Evolutionary conservation across 2,888 invertebrate genomes (phyloP).

Genomic region (Parnassius smintheus): DNA sequence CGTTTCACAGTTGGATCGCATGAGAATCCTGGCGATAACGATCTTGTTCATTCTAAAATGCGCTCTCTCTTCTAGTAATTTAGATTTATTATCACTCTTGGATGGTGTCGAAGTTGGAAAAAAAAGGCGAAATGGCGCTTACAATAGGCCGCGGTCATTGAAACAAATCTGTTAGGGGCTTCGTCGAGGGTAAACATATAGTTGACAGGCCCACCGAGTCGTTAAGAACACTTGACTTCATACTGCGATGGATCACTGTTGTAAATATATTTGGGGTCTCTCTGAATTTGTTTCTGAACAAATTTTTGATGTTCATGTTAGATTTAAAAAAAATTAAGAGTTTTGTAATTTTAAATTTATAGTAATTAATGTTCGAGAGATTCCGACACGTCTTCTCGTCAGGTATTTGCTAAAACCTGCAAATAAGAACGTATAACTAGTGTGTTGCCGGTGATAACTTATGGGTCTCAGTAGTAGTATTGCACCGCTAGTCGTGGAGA

Average conservation of each 20-base stretch:
- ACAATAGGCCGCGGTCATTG: slow-evolving; percentile 59
- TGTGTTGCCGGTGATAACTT: too few relatives aligned
- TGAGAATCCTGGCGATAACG: slow-evolving; percentile 53
- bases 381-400: too few relatives aligned
- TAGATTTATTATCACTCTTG: slow-evolving; percentile 32
- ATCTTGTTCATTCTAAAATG: slow-evolving; percentile 41
- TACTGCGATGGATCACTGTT: slow-evolving; percentile 11
- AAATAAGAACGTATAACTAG: too few relatives aligned
- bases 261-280: slow-evolving; percentile 9
- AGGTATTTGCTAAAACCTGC: too few relatives aligned
- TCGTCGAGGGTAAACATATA: slow-evolving; percentile 48
- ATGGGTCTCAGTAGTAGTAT: too few relatives aligned
- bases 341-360: too few relatives aligned
- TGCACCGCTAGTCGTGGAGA: too few relatives aligned
- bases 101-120: slow-evolving; percentile 36
- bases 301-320: not conserved
- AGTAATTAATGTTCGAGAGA: too few relatives aligned
- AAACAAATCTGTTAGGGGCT: slow-evolving; percentile 62
- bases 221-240: slow-evolving; percentile 24
- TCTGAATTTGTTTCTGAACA: slow-evolving; percentile 12
- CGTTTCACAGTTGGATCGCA: slow-evolving; percentile 53
- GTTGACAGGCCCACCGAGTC: slow-evolving; percentile 22
- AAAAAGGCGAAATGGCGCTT: slow-evolving; percentile 64
- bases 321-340: too few relatives aligned
- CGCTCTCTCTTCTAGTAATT: slow-evolving; percentile 28